Conservation (phyloP, 92 coral and sea anemone genomes). For the Anthopleura xanthogrammica region DNA sequence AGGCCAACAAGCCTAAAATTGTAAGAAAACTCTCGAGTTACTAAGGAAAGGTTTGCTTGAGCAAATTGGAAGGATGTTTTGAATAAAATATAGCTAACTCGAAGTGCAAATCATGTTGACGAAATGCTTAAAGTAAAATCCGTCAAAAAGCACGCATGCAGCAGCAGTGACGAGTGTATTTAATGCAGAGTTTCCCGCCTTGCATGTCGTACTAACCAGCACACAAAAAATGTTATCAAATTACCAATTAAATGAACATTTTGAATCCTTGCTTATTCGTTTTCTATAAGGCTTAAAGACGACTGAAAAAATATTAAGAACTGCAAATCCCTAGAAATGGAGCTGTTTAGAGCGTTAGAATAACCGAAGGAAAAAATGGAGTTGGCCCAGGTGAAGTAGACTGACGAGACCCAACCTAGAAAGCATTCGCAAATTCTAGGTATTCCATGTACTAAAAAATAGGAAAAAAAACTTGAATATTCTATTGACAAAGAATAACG, state of each 20-base stretch:
- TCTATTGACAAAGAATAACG: background rate
- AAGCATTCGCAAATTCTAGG: no score
- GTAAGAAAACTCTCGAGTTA: background rate
- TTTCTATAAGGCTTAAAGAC: background rate
- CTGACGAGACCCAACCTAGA: background rate
- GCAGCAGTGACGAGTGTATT: background rate
- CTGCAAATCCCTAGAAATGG: background rate
- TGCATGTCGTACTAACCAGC: background rate
- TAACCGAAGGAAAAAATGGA: background rate
- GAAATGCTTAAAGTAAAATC: background rate
- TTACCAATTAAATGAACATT: background rate
- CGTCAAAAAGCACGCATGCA: background rate
- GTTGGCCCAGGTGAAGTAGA: background rate
- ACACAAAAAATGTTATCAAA: constrained; percentile 10
- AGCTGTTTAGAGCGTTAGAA: background rate
- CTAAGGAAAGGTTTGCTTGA: background rate
- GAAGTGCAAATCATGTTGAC: background rate
- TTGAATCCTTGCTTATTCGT: background rate
- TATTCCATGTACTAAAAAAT: background rate
- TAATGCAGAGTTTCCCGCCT: background rate
- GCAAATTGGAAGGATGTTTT: background rate
- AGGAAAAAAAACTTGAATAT: background rate
- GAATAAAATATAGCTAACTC: background rate
- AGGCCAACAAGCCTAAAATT: background rate
- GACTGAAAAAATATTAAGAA: background rate